Conservation (phyloP, 1,140 invertebrate species). For the Drosophila sechellia region DNA sequence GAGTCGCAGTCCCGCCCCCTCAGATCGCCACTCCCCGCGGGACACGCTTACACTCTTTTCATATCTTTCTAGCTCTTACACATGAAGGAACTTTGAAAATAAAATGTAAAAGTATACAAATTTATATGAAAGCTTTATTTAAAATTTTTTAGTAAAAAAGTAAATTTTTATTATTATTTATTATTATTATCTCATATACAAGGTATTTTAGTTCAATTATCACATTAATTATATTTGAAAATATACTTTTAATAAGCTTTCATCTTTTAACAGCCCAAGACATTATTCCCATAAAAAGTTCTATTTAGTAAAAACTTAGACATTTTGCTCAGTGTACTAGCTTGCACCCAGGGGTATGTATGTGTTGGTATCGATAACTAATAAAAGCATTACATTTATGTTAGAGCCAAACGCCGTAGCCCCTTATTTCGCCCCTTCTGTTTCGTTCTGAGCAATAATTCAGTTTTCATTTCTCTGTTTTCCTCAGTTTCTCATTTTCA, state of each 20-base stretch:
- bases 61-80: conserved; percentile 21
- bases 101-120: neutral
- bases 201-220: too few species aligned
- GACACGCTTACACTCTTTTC: conserved; percentile 21
- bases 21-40: conserved; percentile 3
- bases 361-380: conserved; percentile 71
- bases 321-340: conserved; percentile 7
- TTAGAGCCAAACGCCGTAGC: conserved; percentile 34
- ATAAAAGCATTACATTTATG: conserved; percentile 81
- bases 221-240: too few species aligned
- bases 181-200: too few species aligned
- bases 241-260: too few species aligned
- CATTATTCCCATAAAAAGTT: too few species aligned
- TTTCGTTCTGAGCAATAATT: conserved; percentile 65
- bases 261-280: too few species aligned
- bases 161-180: too few species aligned
- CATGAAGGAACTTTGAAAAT: neutral
- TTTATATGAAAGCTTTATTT: too few species aligned
- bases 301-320: too few species aligned
- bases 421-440: conserved; percentile 11
- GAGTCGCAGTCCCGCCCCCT: neutral
- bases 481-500: conserved; percentile 55
- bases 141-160: too few species aligned
- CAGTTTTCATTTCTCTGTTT: conserved; percentile 68
- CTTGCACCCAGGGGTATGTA: conserved; percentile 16